phyloP scores from a whole-genome alignment of 2,888 invertebrate species.

The Trissolcus japonicus region DNA sequence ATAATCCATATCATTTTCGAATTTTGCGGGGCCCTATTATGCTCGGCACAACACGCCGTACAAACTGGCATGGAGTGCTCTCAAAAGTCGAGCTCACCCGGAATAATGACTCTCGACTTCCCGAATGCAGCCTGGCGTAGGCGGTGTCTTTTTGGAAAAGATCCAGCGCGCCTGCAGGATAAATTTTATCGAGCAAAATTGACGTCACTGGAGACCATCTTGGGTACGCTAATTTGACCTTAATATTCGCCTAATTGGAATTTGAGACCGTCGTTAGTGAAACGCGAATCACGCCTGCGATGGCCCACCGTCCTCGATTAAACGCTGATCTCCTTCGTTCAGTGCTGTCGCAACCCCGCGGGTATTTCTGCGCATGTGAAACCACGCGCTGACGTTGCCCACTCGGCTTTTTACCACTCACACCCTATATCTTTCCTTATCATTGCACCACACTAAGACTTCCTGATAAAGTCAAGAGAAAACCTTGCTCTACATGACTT shows the following conservation, averaged over 20 bases:
- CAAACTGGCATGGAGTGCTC: slow-evolving; percentile 51
- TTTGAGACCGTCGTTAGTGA: slow-evolving; percentile 59
- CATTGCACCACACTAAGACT: slow-evolving; percentile 12
- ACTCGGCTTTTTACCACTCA: neutral
- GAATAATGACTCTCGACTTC: slow-evolving; percentile 47
- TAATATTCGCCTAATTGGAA: slow-evolving; percentile 67
- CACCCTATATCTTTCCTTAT: slow-evolving; percentile 10
- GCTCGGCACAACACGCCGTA: slow-evolving; percentile 31
- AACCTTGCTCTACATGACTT: slow-evolving; percentile 49
- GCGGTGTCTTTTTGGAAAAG: slow-evolving; percentile 40
- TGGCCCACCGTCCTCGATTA: slow-evolving; percentile 47
- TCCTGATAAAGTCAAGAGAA: slow-evolving; percentile 38
- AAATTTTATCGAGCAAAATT: slow-evolving; percentile 35
- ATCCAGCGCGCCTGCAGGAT: slow-evolving; percentile 54
- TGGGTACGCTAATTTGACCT: slow-evolving; percentile 61
- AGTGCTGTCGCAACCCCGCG: slow-evolving; percentile 38
- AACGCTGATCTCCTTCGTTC: slow-evolving; percentile 25
- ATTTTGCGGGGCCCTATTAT: slow-evolving; percentile 42
- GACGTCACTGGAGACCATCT: slow-evolving; percentile 15
- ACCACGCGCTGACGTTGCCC: slow-evolving; percentile 12
- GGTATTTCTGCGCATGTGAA: slow-evolving; percentile 42
- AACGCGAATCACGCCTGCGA: slow-evolving; percentile 55
- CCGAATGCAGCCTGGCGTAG: slow-evolving; percentile 12
- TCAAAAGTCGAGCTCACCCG: slow-evolving; percentile 37
- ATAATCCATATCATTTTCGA: slow-evolving; percentile 44